These are phyloP conservation scores for Esox lucius DNA, from an alignment of 2,797 vertebrate genomes.

Conservation along the genomic window DNA sequence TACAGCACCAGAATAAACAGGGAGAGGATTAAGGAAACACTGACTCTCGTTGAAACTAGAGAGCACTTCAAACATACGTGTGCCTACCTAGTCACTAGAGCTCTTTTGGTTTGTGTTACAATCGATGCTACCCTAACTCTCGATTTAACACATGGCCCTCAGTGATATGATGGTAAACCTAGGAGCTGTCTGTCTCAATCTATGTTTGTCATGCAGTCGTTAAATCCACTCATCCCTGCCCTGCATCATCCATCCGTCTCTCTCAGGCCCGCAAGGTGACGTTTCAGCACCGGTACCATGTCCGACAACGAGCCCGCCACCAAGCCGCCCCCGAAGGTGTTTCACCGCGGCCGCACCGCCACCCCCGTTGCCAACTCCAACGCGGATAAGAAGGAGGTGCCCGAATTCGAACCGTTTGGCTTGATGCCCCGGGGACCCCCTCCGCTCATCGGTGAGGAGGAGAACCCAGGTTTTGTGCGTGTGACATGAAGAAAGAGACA, in stretches of 20 bases:
- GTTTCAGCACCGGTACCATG: constrained; percentile 15
- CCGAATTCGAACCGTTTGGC: constrained; percentile 80
- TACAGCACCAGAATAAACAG: background rate
- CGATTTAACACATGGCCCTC: background rate
- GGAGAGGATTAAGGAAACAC: background rate
- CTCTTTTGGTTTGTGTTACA: constrained; percentile 7
- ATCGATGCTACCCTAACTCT: background rate
- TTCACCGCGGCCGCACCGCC: constrained; percentile 76
- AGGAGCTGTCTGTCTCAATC: background rate
- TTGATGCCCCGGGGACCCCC: constrained; percentile 75
- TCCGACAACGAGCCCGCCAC: constrained; percentile 33
- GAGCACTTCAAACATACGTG: background rate
- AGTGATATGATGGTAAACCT: background rate
- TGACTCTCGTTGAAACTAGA: background rate
- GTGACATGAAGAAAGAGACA: background rate
- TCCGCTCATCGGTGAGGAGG: constrained; percentile 77
- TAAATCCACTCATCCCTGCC: too few relatives aligned
- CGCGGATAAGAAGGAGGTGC: constrained; percentile 72
- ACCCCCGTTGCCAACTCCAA: constrained; percentile 80
- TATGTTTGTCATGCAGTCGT: background rate
- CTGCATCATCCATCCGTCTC: background rate
- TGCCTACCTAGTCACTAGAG: background rate
- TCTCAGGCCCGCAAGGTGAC: background rate
- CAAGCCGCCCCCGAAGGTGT: constrained; percentile 43
- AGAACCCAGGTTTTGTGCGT: background rate